These are phyloP conservation scores for Macrophya annulata DNA, from an alignment of 2,888 invertebrate species.

Conservation along the genomic window DNA sequence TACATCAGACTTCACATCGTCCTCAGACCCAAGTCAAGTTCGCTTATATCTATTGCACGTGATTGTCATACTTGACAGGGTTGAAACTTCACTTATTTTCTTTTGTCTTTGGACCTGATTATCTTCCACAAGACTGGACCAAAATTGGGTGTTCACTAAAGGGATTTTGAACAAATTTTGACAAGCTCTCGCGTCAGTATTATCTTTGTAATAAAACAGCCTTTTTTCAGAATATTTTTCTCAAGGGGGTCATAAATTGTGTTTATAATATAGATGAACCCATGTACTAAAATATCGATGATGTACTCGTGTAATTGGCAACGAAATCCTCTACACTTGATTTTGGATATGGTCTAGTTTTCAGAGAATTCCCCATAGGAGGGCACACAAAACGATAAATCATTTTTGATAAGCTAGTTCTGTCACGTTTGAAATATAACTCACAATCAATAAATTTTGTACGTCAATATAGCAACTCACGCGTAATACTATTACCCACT, in stretches of 20 bases:
- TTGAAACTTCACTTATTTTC: background rate
- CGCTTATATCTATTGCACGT: background rate
- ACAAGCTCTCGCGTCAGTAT: background rate
- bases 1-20: background rate
- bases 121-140: background rate
- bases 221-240: no score
- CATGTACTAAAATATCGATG: no score
- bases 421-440: background rate
- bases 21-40: background rate
- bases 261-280: no score
- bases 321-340: background rate
- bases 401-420: background rate
- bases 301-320: background rate
- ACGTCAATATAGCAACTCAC: background rate
- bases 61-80: background rate
- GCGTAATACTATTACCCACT: background rate
- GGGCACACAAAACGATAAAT: background rate
- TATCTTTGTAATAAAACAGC: background rate
- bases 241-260: no score
- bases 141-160: background rate
- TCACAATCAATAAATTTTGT: background rate
- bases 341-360: background rate
- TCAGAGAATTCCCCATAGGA: background rate
- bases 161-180: background rate
- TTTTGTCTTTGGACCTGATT: background rate